A percentile compares a stretch with the other conserved stretches of the same genome.
Evolutionary conservation across 1,140 invertebrate species (phyloP).

Genomic region (Papilio polytes): DNA sequence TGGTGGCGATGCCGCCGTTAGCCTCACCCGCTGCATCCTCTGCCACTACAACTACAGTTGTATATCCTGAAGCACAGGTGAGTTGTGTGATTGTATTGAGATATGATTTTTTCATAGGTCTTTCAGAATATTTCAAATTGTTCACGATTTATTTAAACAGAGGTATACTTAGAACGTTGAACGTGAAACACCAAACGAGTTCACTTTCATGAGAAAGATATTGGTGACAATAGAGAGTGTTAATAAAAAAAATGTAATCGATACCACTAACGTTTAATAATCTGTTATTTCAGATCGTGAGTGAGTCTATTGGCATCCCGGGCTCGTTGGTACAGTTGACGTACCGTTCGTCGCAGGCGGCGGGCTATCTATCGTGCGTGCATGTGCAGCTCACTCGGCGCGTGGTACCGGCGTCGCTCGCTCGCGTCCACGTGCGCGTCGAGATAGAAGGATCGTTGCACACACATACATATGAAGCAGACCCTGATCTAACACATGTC

Average conservation of each 20-base stretch:
- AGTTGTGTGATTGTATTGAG: not conserved
- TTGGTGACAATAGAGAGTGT: no score
- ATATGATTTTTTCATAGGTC: not conserved
- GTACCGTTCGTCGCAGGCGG: conserved; percentile 96
- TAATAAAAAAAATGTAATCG: no score
- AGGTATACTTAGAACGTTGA: no score
- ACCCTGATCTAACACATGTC: conserved; percentile 96
- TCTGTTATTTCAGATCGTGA: conserved; percentile 90
- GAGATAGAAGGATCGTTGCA: conserved; percentile 96
- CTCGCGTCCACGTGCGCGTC: conserved; percentile 94
- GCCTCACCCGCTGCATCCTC: conserved; percentile 92
- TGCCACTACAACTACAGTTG: conserved; percentile 92
- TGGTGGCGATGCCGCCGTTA: conserved; percentile 93
- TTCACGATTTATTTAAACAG: no score
- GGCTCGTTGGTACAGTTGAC: conserved; percentile 96
- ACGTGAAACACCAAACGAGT: no score
- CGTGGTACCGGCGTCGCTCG: conserved; percentile 90
- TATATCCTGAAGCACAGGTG: conserved; percentile 95
- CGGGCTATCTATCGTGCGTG: conserved; percentile 96
- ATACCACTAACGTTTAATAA: not conserved
- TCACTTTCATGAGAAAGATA: no score
- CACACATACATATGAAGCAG: conserved; percentile 97
- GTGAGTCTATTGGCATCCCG: conserved; percentile 96
- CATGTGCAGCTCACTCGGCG: conserved; percentile 95
- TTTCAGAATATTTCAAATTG: no score